A percentile compares a stretch with the other conserved stretches of the same genome.
phyloP scores from a whole-genome alignment of 2,888 invertebrate genomes.

The Sturmia bella region DNA sequence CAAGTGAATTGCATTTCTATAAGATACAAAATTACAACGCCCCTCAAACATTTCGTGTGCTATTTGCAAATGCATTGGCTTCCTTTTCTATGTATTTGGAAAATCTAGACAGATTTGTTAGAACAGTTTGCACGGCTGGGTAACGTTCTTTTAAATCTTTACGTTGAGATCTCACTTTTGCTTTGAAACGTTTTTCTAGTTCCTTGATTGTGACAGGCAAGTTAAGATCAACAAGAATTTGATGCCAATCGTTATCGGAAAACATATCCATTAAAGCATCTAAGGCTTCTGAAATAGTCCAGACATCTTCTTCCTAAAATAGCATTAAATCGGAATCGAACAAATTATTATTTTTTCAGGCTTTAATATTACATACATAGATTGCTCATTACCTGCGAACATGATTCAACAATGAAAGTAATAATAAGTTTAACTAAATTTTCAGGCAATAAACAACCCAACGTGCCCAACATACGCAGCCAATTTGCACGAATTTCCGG shows the following conservation, averaged over 20 bases:
- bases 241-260: slow-evolving; percentile 88
- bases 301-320: slow-evolving; percentile 85
- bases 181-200: slow-evolving; percentile 85
- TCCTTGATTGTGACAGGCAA: slow-evolving; percentile 85
- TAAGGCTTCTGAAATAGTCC: slow-evolving; percentile 88
- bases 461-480: slow-evolving; percentile 84
- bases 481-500: slow-evolving; percentile 85
- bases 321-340: neutral
- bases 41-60: slow-evolving; percentile 17
- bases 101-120: slow-evolving; percentile 87
- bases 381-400: slow-evolving; percentile 74
- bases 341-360: neutral
- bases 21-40: neutral
- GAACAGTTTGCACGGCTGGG: slow-evolving; percentile 87
- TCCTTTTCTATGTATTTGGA: slow-evolving; percentile 84
- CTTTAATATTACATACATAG: neutral
- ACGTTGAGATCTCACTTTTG: slow-evolving; percentile 85
- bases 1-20: no score
- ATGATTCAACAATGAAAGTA: slow-evolving; percentile 85
- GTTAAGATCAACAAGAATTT: slow-evolving; percentile 85
- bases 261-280: slow-evolving; percentile 90
- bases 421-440: slow-evolving; percentile 81
- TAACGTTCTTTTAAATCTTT: slow-evolving; percentile 86
- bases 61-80: slow-evolving; percentile 65
- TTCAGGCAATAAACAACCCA: slow-evolving; percentile 83